Base-by-base conservation (phyloP, 2,888 invertebrate species). In the Sabellastarte sp. region DNA sequence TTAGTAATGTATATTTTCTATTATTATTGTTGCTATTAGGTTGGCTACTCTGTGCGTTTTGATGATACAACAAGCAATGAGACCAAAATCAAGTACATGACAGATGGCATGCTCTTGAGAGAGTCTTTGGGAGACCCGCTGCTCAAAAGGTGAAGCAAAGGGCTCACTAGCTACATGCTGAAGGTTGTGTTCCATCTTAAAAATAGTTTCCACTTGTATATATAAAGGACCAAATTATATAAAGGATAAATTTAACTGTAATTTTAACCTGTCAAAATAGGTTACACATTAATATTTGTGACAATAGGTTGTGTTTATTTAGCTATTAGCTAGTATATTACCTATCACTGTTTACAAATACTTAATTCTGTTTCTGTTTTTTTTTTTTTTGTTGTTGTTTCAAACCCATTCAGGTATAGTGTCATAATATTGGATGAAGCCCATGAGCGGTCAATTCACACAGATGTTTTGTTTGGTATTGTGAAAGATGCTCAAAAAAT, bases 391-490 rank as follows among this genome's bases (percentile, higher is more conserved):
- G n/a, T n/a, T n/a, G n/a, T n/a, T n/a, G n/a, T n/a, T n/a, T n/a
- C n/a, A n/a, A n/a, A n/a, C n/a, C n/a, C n/a, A n/a, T n/a, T 32
- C 64, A 84, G 90, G 70, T 97, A 97, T 81, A 89, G 90, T 31
- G 87, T 93, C 20, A 87, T 96, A 28, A 90, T 97, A 76, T 84
- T 97, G 71, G 97, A 97, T 83, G 97, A 97, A 84, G 96, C 94
- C 33, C 97, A 97, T 82, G 97, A 97, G 83, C 87, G 97, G 53
- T 95, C 96, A 1, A 89, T 97, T 0, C 92, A 93, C 76, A 96
- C 95, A 2, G 97, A 97, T 86, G 89, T 97, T 0, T 86, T 97
- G 0, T 93, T 97, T 85, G 95, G 95, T 0, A 91, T 97, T 75
- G 91, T 95, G 0, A 93, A 94, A 83, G 86, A 89, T 71, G 94